A percentile compares a stretch with the other conserved stretches of the same genome.
phyloP scores from a whole-genome alignment of 2,888 invertebrate genomes.

The Drosophila mimica region DNA sequence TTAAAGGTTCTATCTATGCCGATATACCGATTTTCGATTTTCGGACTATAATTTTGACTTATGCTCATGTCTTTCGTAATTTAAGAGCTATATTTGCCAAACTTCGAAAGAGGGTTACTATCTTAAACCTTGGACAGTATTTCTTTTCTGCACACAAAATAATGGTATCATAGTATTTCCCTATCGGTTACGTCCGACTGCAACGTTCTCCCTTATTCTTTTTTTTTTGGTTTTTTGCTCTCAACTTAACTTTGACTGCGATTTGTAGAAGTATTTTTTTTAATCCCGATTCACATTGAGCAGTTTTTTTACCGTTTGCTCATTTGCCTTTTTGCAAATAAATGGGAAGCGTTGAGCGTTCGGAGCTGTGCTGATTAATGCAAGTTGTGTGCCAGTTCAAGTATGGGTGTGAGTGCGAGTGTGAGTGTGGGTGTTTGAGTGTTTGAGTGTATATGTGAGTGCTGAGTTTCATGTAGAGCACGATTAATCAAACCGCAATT shows the following conservation, averaged over 20 bases:
- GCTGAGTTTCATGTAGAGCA: slow-evolving; percentile 35
- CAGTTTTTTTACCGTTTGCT: slow-evolving; percentile 38
- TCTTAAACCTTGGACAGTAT: too few species aligned
- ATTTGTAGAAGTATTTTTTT: slow-evolving; percentile 63
- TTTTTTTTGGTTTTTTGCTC: slow-evolving; percentile 3
- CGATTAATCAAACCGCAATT: slow-evolving; percentile 76
- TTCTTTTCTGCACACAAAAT: too few species aligned
- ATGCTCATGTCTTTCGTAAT: too few species aligned
- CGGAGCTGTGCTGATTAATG: slow-evolving; percentile 68
- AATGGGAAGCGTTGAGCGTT: slow-evolving; percentile 71
- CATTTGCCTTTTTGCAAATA: slow-evolving; percentile 73
- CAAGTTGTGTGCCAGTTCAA: slow-evolving; percentile 63
- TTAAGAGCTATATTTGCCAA: too few species aligned
- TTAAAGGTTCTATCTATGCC: too few species aligned
- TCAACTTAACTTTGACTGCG: slow-evolving; percentile 64
- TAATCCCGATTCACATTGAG: slow-evolving; percentile 36
- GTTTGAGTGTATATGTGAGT: slow-evolving; percentile 19
- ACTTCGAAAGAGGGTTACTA: too few species aligned
- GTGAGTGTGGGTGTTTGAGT: slow-evolving; percentile 13
- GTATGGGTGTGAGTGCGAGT: slow-evolving; percentile 16
- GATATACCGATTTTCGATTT: too few species aligned
- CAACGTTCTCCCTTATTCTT: background rate
- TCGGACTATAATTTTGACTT: too few species aligned
- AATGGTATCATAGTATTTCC: too few species aligned
- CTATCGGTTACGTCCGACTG: too few species aligned